Percentiles rank a stretch among this genome's conserved stretches.
Conservation (phyloP, 1,140 invertebrate species). For the Brachionus paranguensis region DNA sequence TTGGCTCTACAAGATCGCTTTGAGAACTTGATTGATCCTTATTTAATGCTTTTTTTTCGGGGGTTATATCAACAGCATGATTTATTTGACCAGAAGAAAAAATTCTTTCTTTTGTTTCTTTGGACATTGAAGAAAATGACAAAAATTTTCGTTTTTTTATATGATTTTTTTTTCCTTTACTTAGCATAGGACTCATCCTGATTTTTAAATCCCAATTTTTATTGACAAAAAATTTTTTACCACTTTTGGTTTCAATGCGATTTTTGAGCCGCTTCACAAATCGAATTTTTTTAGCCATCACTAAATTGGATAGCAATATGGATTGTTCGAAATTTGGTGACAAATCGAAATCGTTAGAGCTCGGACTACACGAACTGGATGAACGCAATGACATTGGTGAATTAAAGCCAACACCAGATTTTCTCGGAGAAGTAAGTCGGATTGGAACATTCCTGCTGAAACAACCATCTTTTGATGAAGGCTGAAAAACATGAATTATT, state of each 20-base stretch:
- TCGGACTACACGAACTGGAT: neutral
- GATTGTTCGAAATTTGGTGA: neutral
- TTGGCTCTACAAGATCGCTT: neutral
- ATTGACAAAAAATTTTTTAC: neutral
- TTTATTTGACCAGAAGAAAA: neutral
- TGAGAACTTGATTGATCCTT: neutral
- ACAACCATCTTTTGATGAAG: constrained; percentile 16
- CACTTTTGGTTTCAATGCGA: constrained; percentile 13
- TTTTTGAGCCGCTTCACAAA: constrained; percentile 31
- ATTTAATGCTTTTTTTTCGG: neutral
- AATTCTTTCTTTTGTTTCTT: neutral
- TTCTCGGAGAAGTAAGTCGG: neutral
- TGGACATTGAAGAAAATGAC: neutral
- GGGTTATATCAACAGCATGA: neutral
- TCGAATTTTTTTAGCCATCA: constrained; percentile 4
- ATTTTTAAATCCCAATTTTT: neutral
- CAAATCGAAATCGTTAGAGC: neutral
- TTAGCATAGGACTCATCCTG: neutral
- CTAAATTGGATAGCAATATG: neutral
- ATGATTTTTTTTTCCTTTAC: neutral
- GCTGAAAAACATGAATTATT: constrained; percentile 23
- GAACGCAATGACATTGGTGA: neutral
- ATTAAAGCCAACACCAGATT: neutral
- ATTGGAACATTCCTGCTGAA: constrained; percentile 31
- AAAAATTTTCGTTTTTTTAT: constrained; percentile 10